Base-by-base conservation (phyloP, 2,888 invertebrate genomes). In the Danaus chrysippus region DNA sequence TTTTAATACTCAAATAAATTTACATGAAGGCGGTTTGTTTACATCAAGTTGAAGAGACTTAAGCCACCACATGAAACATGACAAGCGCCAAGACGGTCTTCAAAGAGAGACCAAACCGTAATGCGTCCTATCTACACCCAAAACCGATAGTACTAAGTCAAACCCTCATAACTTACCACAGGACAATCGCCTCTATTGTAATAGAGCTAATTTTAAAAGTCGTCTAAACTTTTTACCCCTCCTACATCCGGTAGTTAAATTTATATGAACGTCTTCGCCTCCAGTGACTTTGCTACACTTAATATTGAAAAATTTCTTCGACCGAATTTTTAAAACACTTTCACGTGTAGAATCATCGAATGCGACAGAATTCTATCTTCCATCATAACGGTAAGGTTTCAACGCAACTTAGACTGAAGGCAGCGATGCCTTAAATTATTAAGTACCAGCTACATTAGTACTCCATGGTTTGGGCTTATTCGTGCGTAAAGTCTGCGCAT, bases 401-500 rank as follows among this genome's bases (percentile, higher is more conserved):
- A 77, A 81, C 78, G 81, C 83, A 84, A 79, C 79, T 78, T 81
- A 81, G 82, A 81, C 78, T 73, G 78, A 72, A 77, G 72, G 73
- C 83, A 82, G 73, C 73, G 79, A 78, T 78, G 85, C 83, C 82
- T 87, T 83, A 83, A 86, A 83, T 80, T 73, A 79, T 76, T 58
- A 56, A 79, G 76, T 82, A 82, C 76, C 79, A 79, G 76, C 77
- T 74, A 74, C 76, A 77, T 78, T 81, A 79, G 78, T 81, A 77
- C 79, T 83, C 79, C 82, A 83, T 75, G 77, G 75, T 83, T 79
- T 80, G 80, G 70, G 71, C 73, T 71, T 76, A 73, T 71, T 86
- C 80, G 76, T 75, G 85, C 83, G 81, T 71, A 78, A 84, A 86
- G 83, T 85, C 83, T 82, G 83, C 78, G 78, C 85, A 68, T 67